Base-by-base conservation (phyloP, 2,113 vertebrate genomes). In the Xiphophorus couchianus region DNA sequence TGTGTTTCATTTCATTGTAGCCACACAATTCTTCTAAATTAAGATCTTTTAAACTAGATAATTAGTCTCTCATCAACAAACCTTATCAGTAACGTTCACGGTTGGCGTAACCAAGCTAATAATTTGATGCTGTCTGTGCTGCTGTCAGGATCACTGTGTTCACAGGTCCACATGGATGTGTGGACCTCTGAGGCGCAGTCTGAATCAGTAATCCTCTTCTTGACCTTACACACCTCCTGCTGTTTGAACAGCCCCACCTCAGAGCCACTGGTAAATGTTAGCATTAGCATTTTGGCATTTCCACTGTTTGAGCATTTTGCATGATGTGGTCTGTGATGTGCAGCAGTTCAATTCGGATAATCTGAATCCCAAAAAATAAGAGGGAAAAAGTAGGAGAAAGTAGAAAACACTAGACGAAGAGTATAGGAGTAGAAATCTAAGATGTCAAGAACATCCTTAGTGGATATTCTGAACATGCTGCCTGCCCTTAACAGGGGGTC, bases 251-350 rank as follows among this genome's bases (percentile, higher is more conserved):
- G 90, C 81, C 77, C 85, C 84, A 84, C 88, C 91, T 88, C 89
- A 14, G 80, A 82, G 92, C 84, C 85, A 71, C 86, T 70, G 83
- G 89, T 92, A 94, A 95, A 95, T 95, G 94, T 93, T 95, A 90
- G 82, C 84, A 94, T 95, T 95, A 95, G 94, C 94, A 95, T 94
- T 94, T 94, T 95, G 94, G 92, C 93, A 94, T 95, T 95, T 95
- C 65, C 86, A 87, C 79, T 85, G 86, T 85, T 87, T 88, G 86
- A 37, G 77, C 83, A 82, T 73, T 77, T 84, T 76, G 62, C 79
- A 85, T 83, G 75, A 33, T 72, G 73, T 76, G 76, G 71, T 76
- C 80, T 63, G 10, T 64, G 68, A 35, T 74, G 76, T 54, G 69
- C 65, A 44, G 54, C 66, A 64, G 71, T 22, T 82, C 8, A 61